Conservation (phyloP, 2,113 vertebrate genomes). For the Rhinogobius similis region DNA sequence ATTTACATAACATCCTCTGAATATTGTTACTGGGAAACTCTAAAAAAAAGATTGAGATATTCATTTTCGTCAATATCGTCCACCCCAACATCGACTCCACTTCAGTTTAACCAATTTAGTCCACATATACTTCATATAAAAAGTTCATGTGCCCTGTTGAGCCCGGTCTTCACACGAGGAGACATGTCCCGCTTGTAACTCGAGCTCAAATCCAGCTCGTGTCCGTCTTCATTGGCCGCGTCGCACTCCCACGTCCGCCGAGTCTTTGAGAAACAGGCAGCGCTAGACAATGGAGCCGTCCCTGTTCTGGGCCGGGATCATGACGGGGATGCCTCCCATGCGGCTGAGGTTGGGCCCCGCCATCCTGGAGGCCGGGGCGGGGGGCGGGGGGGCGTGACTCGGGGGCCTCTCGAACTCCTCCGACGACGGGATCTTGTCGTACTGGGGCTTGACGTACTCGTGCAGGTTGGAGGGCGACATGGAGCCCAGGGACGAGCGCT, state of each 20-base stretch:
- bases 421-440: conserved; percentile 87
- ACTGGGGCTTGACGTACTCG: conserved; percentile 89
- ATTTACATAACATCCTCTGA: no score
- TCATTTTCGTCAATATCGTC: no score
- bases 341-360: conserved; percentile 93
- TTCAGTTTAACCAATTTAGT: conserved; percentile 29
- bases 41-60: no score
- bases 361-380: conserved; percentile 82
- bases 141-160: conserved; percentile 58
- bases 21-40: no score
- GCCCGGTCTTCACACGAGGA: conserved; percentile 40
- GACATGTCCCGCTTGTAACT: conserved; percentile 33
- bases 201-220: conserved; percentile 22
- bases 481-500: conserved; percentile 94
- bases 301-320: conserved; percentile 96
- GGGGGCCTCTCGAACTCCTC: conserved; percentile 87
- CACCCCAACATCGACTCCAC: no score
- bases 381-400: conserved; percentile 79
- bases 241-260: conserved; percentile 13
- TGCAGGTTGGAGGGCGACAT: conserved; percentile 98
- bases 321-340: conserved; percentile 96
- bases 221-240: conserved; percentile 36
- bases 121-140: conserved; percentile 62
- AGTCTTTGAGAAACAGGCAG: background rate
- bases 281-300: conserved; percentile 95